Evolutionary conservation across 1,140 invertebrate genomes (phyloP).

Genomic region (Gonioctena quinquepunctata): DNA sequence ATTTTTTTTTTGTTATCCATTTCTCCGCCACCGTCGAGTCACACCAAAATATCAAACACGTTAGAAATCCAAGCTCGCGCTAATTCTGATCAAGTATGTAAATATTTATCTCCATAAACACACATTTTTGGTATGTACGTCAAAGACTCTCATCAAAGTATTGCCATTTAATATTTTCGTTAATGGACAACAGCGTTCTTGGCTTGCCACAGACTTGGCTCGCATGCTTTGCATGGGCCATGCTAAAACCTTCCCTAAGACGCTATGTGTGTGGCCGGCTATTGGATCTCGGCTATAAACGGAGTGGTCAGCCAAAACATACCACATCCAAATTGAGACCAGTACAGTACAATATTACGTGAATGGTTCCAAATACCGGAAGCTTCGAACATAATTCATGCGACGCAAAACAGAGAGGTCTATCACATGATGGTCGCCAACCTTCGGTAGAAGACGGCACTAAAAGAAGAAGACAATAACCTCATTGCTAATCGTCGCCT

Average conservation of each 20-base stretch:
- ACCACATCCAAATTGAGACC: no score
- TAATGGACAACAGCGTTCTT: constrained; percentile 4
- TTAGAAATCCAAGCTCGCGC: background rate
- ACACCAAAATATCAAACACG: constrained; percentile 1
- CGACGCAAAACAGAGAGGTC: no score
- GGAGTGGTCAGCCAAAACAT: no score
- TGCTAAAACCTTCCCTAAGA: constrained; percentile 12
- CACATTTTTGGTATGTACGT: background rate
- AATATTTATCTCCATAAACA: background rate
- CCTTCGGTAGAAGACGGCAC: no score
- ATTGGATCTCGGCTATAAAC: no score
- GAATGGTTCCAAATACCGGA: no score
- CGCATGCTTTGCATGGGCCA: constrained; percentile 14
- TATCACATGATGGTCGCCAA: no score
- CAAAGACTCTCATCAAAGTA: constrained; percentile 15
- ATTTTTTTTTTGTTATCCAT: background rate
- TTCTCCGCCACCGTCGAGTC: background rate
- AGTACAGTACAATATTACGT: no score
- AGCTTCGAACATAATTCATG: no score
- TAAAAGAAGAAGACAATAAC: no score
- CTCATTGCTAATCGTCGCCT: no score
- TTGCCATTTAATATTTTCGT: constrained; percentile 13
- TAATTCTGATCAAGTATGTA: background rate
- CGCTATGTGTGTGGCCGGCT: constrained; percentile 4
- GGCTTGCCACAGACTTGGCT: background rate